phyloP scores from a whole-genome alignment of 2,888 invertebrate genomes.

The Epiperipatus broadwayi region DNA sequence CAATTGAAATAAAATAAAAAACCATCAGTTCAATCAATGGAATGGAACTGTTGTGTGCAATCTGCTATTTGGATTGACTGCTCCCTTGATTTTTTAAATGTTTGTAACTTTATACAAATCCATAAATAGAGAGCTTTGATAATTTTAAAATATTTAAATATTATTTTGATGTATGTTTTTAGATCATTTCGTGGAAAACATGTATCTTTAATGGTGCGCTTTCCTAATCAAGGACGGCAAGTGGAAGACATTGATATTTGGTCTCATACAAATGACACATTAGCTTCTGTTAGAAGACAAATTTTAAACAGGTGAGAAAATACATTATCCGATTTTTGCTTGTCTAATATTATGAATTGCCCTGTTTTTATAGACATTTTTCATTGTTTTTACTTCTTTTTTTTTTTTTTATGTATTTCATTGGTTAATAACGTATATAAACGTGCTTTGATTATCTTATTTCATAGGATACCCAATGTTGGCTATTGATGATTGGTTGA shows the following conservation, averaged over 20 bases:
- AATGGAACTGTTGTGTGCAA: no score
- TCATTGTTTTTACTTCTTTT: no score
- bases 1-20: no score
- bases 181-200: slow-evolving; percentile 79
- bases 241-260: slow-evolving; percentile 77
- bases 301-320: slow-evolving; percentile 23
- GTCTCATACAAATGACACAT: slow-evolving; percentile 82
- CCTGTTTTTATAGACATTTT: no score
- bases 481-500: no score
- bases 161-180: slow-evolving; percentile 12
- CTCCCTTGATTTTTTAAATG: slow-evolving; percentile 19
- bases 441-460: no score
- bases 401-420: no score
- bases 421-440: no score
- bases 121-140: not conserved
- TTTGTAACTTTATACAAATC: no score
- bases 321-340: not conserved
- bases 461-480: no score
- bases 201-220: slow-evolving; percentile 60
- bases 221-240: slow-evolving; percentile 59
- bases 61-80: not conserved
- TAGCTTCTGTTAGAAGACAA: slow-evolving; percentile 56
- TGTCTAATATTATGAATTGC: not conserved
- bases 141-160: not conserved
- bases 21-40: no score